Percentiles rank a stretch among this genome's conserved stretches.
These are phyloP conservation scores for Lethrus apterus DNA, from an alignment of 1,140 invertebrate species.

Conservation along the genomic window DNA sequence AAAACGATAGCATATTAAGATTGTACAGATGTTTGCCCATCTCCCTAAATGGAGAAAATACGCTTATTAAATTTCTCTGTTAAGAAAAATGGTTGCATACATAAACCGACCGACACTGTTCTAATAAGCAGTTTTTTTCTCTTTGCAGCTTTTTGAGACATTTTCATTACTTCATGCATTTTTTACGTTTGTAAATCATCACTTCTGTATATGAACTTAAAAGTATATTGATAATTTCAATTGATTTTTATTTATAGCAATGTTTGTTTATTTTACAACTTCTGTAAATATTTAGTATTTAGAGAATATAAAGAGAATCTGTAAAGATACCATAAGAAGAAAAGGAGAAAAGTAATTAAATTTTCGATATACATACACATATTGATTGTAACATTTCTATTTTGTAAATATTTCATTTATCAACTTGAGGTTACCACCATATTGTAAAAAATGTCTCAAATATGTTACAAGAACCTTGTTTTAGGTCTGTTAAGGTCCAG, in stretches of 20 bases:
- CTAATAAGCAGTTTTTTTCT: conserved; percentile 13
- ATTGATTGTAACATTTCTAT: conserved; percentile 21
- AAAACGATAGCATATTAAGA: conserved; percentile 12
- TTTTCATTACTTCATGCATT: conserved; percentile 20
- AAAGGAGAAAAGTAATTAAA: conserved; percentile 19
- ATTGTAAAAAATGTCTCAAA: conserved; percentile 15
- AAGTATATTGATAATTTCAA: background rate
- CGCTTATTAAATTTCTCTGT: conserved; percentile 19
- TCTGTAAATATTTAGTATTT: conserved; percentile 10
- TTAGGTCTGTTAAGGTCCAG: conserved; percentile 5
- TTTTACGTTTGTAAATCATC: background rate
- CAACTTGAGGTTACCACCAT: conserved; percentile 16
- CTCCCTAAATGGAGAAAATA: conserved; percentile 12
- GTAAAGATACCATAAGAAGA: conserved; percentile 1
- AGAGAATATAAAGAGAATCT: conserved; percentile 3
- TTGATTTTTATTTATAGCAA: conserved; percentile 8
- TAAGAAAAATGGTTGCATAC: conserved; percentile 6
- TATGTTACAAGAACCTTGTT: conserved; percentile 8
- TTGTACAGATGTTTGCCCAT: conserved; percentile 12
- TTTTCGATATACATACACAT: conserved; percentile 21
- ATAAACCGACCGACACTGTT: conserved; percentile 1
- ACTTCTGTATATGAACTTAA: conserved; percentile 4
- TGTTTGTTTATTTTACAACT: conserved; percentile 5
- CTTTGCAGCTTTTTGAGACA: conserved; percentile 25
- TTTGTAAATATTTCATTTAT: conserved; percentile 16